Evolutionary conservation across 1,140 invertebrate genomes (phyloP), one percentile per base, ranked within the genome.

Genomic region (Dryas iulia): DNA sequence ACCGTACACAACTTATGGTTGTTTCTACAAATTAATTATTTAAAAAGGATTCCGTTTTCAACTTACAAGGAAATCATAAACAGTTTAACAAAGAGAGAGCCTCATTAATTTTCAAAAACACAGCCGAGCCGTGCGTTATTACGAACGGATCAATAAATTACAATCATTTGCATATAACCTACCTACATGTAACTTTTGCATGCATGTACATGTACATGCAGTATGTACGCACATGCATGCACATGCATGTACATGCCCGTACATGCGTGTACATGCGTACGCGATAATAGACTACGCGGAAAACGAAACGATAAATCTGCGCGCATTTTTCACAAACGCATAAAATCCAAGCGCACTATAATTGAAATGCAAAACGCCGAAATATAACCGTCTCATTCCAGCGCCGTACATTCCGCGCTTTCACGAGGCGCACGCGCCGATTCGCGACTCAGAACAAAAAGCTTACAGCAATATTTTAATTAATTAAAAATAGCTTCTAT

Each of bases 261-360:
- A 63, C 60, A 57, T 57, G 54, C 54, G 25, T 53, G 12, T 23
- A 73, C 59, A 69, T 59, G 67, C 80, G 74, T 75, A 80, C 78
- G 69, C 68, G 68, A 78, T 87, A 85, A 84, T 86, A 84, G 82
- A 83, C 76, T 86, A 87, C 79, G 81, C 79, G 83, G 83, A 87
- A 88, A 86, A 80, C 77, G 76, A 79, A 80, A 82, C 82, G 75
- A 90, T 89, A 87, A 89, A 89, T 87, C 84, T 77, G 74, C 76
- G 76, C 76, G 78, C 85, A 90, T 89, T 90, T 90, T 90, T 88
- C 87, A 77, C 84, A 81, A 89, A 91, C 87, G 85, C 87, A 89
- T 88, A 88, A 89, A 86, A 89, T 87, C 79, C 66, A 64, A 87
- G 89, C 85, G 83, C 87, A 87, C 73, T 84, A 83, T 86, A 86